Base-by-base conservation (phyloP, 1,140 invertebrate species). In the Sarcophaga peregrina region DNA sequence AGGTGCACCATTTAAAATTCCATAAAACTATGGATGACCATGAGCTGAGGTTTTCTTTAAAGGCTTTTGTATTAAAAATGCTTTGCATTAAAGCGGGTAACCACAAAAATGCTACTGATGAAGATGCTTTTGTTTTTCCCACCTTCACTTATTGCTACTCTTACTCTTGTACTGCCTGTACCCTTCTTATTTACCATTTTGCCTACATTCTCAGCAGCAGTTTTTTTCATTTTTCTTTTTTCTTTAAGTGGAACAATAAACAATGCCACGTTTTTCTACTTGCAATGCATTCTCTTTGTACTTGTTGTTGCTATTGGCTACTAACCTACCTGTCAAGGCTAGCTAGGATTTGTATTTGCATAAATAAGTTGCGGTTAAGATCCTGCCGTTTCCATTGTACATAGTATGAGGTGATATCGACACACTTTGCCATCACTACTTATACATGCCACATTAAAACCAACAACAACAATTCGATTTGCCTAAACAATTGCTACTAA, bases 81-180 rank as follows among this genome's bases (percentile, higher is more conserved):
- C 17, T 68, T 68, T n/a, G 17, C n/a, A 20, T 68, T 68, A 20
- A 68, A 68, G 62, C 62, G 17, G 20, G 8, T 25, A 68, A 68
- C 62, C 62, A 20, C 62, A 68, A 68, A 62, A 68, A 68, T 20
- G 50, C 13, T 13, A 20, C 62, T 68, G n/a, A 68, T 20, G 62
- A 68, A 20, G 62, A 68, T 68, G 62, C 62, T 68, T 68, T 68
- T 68, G 62, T 68, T 68, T 68, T 20, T n/a, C n/a, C 62, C 62
- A 68, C 62, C 62, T 68, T 68, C 62, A 20, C 62, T 9, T 6
- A 4, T 13, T n/a, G 13, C 11, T n/a, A 11, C 54, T 13, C 54
- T n/a, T 58, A 58, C 54, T n/a, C 10, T 68, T 68, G 17, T 68
- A 68, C 7, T n/a, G n/a, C n/a, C n/a, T 15, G 62, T 8, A 68